Base-by-base conservation (phyloP, 2,797 vertebrate genomes). In the Scomberomorus guttatus region DNA sequence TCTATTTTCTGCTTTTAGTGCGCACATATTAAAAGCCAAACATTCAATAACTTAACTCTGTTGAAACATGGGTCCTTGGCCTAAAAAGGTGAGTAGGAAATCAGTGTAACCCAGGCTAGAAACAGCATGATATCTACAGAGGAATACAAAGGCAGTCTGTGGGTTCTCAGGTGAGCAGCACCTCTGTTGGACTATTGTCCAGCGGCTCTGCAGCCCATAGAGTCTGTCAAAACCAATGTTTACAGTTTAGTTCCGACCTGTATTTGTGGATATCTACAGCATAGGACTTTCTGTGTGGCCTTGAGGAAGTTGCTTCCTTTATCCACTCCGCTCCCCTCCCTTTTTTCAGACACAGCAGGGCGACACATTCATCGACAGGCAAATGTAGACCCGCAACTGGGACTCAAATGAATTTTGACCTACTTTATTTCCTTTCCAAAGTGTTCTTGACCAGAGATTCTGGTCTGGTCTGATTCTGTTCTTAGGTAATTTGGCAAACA, bases 291-390 rank as follows among this genome's bases (percentile, higher is more conserved):
- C 72, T 82, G 72, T 64, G 87, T 39, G 56, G 82, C 87, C 61
- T 86, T 52, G 55, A 88, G 82, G 73, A 94, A 83, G 32, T 62
- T 57, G n/a, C 80, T 57, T 42, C 66, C 50, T 78, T 86, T 84
- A 51, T 84, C 62, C 63, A 79, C 82, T 75, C 42, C 2, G 6
- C 73, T 48, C 86, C 80, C 65, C 39, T 86, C 14, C 75, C 44
- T 66, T 84, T 72, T 68, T 82, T n/a, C n/a, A n/a, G 77, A 78
- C 85, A 85, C 25, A 72, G 59, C 44, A 86, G 78, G 73, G 77
- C 80, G 56, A 92, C 79, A 20, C 75, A 65, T 57, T 92, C 77
- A 61, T 90, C 75, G 6, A 82, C 82, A 61, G 89, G 57, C n/a
- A 90, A 72, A 63, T 72, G 77, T 13, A 80, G 20, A 15, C 25